Percentiles rank a stretch among this genome's conserved stretches.
Evolutionary conservation across 2,888 invertebrate species (phyloP).

Genomic region (Rhagophthalmus giganteus): DNA sequence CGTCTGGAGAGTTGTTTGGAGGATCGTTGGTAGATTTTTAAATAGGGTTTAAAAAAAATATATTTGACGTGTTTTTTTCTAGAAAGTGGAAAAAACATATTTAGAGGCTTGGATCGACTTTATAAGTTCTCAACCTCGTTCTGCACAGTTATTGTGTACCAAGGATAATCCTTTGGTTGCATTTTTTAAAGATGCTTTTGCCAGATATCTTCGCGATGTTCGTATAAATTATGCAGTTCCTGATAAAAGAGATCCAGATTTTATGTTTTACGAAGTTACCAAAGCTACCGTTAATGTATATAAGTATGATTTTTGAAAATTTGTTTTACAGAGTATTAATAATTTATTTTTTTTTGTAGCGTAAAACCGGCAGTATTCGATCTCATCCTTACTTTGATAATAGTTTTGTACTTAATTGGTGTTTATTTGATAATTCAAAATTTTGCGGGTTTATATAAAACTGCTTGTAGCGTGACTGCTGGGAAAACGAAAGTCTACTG

Average conservation of each 20-base stretch:
- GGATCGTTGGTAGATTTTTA: constrained; percentile 69
- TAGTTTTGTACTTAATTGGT: constrained; percentile 79
- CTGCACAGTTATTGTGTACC: constrained; percentile 71
- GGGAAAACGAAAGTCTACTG: constrained; percentile 29
- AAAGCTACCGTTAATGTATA: constrained; percentile 82
- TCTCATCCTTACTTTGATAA: constrained; percentile 85
- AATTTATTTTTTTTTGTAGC: constrained; percentile 62
- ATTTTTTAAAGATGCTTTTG: constrained; percentile 71
- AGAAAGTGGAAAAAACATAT: constrained; percentile 76
- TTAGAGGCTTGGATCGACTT: constrained; percentile 77
- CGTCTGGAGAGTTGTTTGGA: constrained; percentile 68
- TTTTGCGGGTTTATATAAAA: constrained; percentile 68
- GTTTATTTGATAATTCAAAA: constrained; percentile 81
- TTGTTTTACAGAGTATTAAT: too few species aligned
- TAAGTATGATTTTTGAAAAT: too few species aligned
- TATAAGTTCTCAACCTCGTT: constrained; percentile 71
- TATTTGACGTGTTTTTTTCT: too few species aligned
- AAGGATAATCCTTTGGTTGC: constrained; percentile 69
- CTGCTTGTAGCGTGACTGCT: constrained; percentile 60
- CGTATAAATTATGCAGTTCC: constrained; percentile 68
- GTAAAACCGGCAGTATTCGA: constrained; percentile 99
- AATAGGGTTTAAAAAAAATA: too few species aligned
- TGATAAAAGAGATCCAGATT: constrained; percentile 90
- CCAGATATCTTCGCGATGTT: constrained; percentile 78
- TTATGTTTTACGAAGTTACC: constrained; percentile 84